Evolutionary conservation across 2,888 invertebrate genomes (phyloP), one percentile per base, ranked within the genome.

Genomic region (Agrilus biguttatus): DNA sequence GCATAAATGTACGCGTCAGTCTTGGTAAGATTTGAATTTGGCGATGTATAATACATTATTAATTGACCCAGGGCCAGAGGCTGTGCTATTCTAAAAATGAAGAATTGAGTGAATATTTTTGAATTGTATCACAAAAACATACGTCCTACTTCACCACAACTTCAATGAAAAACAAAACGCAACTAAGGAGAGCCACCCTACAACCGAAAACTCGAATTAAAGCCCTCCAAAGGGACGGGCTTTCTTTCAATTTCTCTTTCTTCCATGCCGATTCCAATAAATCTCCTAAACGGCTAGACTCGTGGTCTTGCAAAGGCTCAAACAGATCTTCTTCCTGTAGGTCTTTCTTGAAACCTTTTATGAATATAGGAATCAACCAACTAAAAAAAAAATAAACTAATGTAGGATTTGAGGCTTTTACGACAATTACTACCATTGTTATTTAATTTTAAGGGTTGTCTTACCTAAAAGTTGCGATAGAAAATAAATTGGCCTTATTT

Each of bases 1-100:
- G 88, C 87, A 61, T 83, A 88, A 40, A 83, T 62, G 60, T 85
- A 87, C 0, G 90, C 88, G 21, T 80, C 71, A 14, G 21, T 32
- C 14, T 36, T 17, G 14, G 36, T 36, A 14, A 14, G 14, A 17
- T n/a, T 10, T 10, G 36, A 36, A 36, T 36, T 7, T 14, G n/a
- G 37, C 13, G 14, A 37, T n/a, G 14, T 17, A n/a, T 14, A 36
- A 36, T 13, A 36, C 36, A 10, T n/a, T 6, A 36, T 17, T 4
- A 36, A 13, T 17, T 36, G 14, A 36, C 36, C 17, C 7, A 36
- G 8, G 2, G 14, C 17, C 14, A 14, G 13, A 36, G 36, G 36
- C 17, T 14, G 36, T n/a, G 36, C 36, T 14, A 17, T 36, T 36
- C 36, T 36, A 17, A 36, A 36, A 36, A 36, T 14, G 28, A 4